Evolutionary conservation across 2,888 invertebrate genomes (phyloP).

Genomic region (Agrotis ipsilon): DNA sequence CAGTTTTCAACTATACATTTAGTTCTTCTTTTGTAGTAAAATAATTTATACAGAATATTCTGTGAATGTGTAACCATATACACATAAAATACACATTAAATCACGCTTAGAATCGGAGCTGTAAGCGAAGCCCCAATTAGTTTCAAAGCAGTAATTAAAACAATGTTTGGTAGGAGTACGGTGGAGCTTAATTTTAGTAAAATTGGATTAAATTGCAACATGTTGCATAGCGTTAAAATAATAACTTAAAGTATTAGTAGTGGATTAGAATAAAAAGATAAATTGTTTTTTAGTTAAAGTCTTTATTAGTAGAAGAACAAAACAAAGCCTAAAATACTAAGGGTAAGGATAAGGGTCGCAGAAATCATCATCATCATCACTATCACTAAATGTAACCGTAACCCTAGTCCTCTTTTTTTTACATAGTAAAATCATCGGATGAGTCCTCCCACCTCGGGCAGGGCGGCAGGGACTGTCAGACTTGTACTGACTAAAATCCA

Average conservation of each 20-base stretch:
- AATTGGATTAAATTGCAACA: constrained; percentile 25
- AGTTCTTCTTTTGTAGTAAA: background rate
- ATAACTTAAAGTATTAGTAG: background rate
- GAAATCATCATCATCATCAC: too few relatives aligned
- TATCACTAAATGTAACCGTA: too few relatives aligned
- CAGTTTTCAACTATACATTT: background rate
- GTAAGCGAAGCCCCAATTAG: constrained; percentile 40
- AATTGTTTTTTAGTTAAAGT: background rate
- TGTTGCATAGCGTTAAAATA: constrained; percentile 12
- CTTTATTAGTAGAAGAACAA: background rate
- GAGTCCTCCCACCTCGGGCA: too few relatives aligned
- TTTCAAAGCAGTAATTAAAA: constrained; percentile 52
- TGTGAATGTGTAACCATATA: constrained; percentile 8
- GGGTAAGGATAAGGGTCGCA: too few relatives aligned
- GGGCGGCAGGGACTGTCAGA: too few relatives aligned
- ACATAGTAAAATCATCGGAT: too few relatives aligned
- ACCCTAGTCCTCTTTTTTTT: too few relatives aligned
- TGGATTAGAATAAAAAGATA: background rate
- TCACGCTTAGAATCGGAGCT: constrained; percentile 21
- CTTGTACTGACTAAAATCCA: too few relatives aligned
- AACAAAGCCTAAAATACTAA: too few relatives aligned
- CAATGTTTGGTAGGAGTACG: constrained; percentile 22
- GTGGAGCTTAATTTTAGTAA: constrained; percentile 20
- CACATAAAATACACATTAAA: constrained; percentile 22
- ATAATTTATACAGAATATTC: constrained; percentile 13